phyloP scores from a whole-genome alignment of 2,797 vertebrate genomes.

The Chloroceryle amazona region DNA sequence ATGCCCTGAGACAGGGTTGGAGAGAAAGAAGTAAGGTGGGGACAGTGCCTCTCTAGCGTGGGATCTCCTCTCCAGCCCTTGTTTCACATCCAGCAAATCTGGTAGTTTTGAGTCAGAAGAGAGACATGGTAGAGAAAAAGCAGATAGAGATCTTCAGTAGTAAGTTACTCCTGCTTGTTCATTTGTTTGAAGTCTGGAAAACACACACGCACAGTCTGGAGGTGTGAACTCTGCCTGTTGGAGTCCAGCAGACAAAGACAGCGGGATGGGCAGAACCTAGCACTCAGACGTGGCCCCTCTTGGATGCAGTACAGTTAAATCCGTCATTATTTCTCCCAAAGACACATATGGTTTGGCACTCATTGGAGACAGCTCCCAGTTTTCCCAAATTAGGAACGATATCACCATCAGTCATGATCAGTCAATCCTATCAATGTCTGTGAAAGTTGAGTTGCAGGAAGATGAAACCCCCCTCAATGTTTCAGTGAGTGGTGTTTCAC shows the following conservation, averaged over 20 bases:
- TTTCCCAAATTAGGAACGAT: not conserved
- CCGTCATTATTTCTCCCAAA: not conserved
- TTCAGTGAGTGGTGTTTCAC: not conserved
- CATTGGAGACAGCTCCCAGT: not conserved
- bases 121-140: not conserved
- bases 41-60: not conserved
- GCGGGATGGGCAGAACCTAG: not conserved
- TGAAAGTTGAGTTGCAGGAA: not conserved
- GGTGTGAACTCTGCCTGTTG: not conserved
- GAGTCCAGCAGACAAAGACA: not conserved
- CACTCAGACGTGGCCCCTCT: not conserved
- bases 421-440: not conserved
- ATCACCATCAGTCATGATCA: not conserved
- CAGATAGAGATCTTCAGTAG: not conserved
- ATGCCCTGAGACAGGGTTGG: not conserved
- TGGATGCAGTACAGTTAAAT: not conserved
- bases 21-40: not conserved
- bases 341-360: not conserved
- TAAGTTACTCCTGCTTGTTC: not conserved
- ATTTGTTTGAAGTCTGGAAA: not conserved
- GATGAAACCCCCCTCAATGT: not conserved
- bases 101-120: not conserved
- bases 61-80: not conserved
- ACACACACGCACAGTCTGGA: not conserved
- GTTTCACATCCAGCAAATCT: not conserved